Evolutionary conservation across 2,113 vertebrate genomes (phyloP).

Genomic region (Patagioenas fasciata): DNA sequence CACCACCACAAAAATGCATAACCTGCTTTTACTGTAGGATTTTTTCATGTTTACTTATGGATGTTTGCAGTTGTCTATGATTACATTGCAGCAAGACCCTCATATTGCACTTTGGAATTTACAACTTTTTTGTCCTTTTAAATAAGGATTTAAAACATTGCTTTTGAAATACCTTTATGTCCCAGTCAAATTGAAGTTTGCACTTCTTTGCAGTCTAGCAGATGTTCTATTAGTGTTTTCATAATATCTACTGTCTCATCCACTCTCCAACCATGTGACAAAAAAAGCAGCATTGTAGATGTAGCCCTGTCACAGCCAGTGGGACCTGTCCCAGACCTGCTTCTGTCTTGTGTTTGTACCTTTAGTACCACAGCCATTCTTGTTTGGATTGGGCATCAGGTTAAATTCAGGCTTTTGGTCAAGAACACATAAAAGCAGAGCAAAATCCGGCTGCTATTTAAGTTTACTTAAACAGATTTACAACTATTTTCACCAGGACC

Average conservation of each 20-base stretch:
- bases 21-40: not conserved
- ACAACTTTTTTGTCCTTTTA: not conserved
- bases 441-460: not conserved
- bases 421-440: not conserved
- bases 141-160: not conserved
- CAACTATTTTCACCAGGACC: not conserved
- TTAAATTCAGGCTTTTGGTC: not conserved
- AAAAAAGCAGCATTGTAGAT: not conserved
- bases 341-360: not conserved
- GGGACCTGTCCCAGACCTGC: not conserved
- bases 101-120: not conserved
- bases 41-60: not conserved
- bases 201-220: not conserved
- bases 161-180: not conserved
- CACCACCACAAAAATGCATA: not conserved
- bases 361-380: not conserved
- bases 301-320: not conserved
- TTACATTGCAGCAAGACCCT: not conserved
- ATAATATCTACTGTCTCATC: not conserved
- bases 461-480: not conserved
- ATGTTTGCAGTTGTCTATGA: not conserved
- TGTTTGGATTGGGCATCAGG: not conserved
- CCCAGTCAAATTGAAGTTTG: not conserved
- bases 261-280: not conserved
- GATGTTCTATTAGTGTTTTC: not conserved